Evolutionary conservation across 1,140 invertebrate species (phyloP).

Genomic region (Popillia japonica): DNA sequence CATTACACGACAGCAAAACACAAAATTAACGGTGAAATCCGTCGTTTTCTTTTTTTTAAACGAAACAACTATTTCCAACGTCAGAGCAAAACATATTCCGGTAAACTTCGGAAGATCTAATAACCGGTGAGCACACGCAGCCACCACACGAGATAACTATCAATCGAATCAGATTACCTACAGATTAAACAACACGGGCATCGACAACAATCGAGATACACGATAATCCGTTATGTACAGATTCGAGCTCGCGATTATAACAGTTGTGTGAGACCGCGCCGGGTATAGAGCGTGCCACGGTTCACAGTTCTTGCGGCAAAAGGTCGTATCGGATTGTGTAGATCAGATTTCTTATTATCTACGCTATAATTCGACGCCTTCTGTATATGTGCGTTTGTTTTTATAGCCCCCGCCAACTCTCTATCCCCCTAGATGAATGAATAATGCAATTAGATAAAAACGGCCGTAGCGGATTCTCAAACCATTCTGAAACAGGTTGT

Average conservation of each 20-base stretch:
- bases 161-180: conserved; percentile 14
- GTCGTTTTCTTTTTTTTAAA: too few species aligned
- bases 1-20: too few species aligned
- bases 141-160: neutral
- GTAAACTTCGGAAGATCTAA: neutral
- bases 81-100: too few species aligned
- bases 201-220: conserved; percentile 7
- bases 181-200: conserved; percentile 17
- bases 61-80: too few species aligned
- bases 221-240: conserved; percentile 6
- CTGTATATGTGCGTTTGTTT: neutral
- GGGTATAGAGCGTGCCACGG: neutral
- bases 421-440: too few species aligned
- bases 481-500: too few species aligned
- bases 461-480: too few species aligned
- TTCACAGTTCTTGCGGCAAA: conserved; percentile 1
- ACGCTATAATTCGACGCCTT: neutral
- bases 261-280: neutral
- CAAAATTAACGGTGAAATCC: too few species aligned
- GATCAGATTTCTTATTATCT: conserved; percentile 6
- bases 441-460: too few species aligned
- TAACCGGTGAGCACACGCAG: neutral
- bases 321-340: conserved; percentile 3
- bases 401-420: too few species aligned
- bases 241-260: neutral